Base-by-base conservation (phyloP, 2,888 invertebrate genomes). In the Conus canariensis region DNA sequence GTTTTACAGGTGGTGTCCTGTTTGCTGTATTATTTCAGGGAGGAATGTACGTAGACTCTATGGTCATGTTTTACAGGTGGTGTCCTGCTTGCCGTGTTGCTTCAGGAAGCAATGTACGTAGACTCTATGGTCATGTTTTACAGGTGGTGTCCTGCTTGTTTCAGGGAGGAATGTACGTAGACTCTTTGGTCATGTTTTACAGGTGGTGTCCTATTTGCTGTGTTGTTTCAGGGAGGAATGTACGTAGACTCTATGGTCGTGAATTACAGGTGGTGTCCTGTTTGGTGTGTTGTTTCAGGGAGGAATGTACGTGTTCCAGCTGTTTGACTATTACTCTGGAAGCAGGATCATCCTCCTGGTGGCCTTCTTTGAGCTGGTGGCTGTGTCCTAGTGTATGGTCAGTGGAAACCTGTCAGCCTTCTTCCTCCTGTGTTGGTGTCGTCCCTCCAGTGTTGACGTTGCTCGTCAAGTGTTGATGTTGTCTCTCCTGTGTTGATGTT, bases 321-420 rank as follows among this genome's bases (percentile, higher is more conserved):
- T 97, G 85, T 97, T 97, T 94, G 97, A 97, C 95, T 97, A 97
- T 93, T 97, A 97, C 93, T 70, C 70, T 22, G 70, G 70, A 6
- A 97, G 97, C 93, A 97, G 97, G 90, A 97, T 97, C 95, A 97
- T 97, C 85, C 95, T 97, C 16, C 95, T 97, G 45, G 97, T 97
- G 89, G 97, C 97, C 93, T 97, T 97, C 94, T 97, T 97, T 94
- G 98, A 98, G 96, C 98, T 98, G 94, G 97, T 98, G 90, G 97
- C 98, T 9, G 97, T 98, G 59, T 97, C 98, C 8, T 98, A 98
- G 97, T 98, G 87, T 98, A 98, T 95, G 98, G 98, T 96, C 95
- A 94, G 93, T 45, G 45, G 45, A 45, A 45, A 45, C 45, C 45
- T 45, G 45, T 45, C 45, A 45, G 45, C 45, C 45, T 45, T 45